Evolutionary conservation across 2,888 invertebrate genomes (phyloP), one percentile per base, ranked within the genome.

Genomic region (Neoscelio sp.): DNA sequence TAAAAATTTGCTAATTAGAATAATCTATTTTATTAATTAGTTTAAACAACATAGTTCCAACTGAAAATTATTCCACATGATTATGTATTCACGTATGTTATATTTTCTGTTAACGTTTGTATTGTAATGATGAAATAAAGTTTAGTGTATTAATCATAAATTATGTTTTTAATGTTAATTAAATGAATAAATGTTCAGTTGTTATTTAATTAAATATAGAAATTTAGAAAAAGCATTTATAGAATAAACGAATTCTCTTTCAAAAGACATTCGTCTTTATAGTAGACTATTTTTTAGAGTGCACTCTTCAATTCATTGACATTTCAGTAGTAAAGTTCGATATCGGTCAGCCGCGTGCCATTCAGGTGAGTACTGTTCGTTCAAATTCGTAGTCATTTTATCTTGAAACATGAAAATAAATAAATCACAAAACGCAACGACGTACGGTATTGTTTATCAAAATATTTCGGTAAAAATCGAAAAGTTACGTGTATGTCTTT

Each of bases 311-410:
- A 65, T 52, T 52, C 62, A 35, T 62, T 71, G 33, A 15, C 20
- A 30, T 52, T 26, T 40, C 26, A 73, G 73, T 73, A 73, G 74
- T 74, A 65, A 65, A 65, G 65, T 56, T 10, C 40, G 50, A 58
- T 74, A 74, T 50, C 65, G 74, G 74, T 65, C 74, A 65, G 65
- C 54, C 56, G 20, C 46, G 40, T 42, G 35, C 38, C 18, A 35
- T 38, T 10, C 48, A 40, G n/a, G 33, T 28, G 52, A 56, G 56
- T 56, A 48, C 13, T 30, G 56, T 64, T 64, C 48, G 48, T 73
- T 64, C 54, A 73, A 73, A 64, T 64, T 73, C 64, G 60, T 28
- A n/a, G 20, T 44, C 28, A 42, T 12, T 10, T 48, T 58, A 4
- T 5, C 13, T 40, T 52, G n/a, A n/a, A n/a, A n/a, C n/a, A n/a